Conservation (phyloP, 2,113 vertebrate genomes). For the Mastomys natalensis region DNA sequence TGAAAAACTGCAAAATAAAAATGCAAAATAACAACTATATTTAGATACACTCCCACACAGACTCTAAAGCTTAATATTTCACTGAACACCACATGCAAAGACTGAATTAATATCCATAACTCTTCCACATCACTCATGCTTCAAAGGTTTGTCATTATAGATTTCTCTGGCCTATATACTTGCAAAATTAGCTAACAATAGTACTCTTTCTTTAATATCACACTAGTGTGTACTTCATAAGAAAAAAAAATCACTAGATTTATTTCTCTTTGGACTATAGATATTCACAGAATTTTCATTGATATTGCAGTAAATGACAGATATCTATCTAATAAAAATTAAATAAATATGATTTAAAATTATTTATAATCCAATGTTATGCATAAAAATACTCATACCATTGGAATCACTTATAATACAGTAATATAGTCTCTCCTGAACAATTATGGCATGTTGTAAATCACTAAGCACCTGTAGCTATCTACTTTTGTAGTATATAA, state of each 20-base stretch:
- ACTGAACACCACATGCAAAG: constrained; percentile 74
- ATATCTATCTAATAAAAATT: constrained; percentile 68
- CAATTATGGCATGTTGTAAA: background rate
- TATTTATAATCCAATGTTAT: constrained; percentile 67
- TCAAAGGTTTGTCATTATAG: constrained; percentile 74
- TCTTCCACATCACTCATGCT: constrained; percentile 78
- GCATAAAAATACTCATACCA: constrained; percentile 49
- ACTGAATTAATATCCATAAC: constrained; percentile 82
- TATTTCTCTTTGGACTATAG: constrained; percentile 64
- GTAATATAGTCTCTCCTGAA: background rate
- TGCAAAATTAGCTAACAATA: constrained; percentile 76
- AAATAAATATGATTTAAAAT: constrained; percentile 70
- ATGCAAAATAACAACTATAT: constrained; percentile 81
- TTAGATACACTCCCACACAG: constrained; percentile 79
- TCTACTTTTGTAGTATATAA: background rate
- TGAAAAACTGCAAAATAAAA: constrained; percentile 74
- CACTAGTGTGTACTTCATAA: constrained; percentile 58
- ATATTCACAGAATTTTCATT: constrained; percentile 73
- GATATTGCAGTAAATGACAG: constrained; percentile 73
- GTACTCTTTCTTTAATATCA: constrained; percentile 74
- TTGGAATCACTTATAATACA: constrained; percentile 59
- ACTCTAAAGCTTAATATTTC: constrained; percentile 80
- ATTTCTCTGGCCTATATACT: constrained; percentile 76
- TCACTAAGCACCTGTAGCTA: constrained; percentile 38
- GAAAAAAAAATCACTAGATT: constrained; percentile 71